Evolutionary conservation across 2,797 vertebrate species (phyloP).

Genomic region (Muscicapa striata): DNA sequence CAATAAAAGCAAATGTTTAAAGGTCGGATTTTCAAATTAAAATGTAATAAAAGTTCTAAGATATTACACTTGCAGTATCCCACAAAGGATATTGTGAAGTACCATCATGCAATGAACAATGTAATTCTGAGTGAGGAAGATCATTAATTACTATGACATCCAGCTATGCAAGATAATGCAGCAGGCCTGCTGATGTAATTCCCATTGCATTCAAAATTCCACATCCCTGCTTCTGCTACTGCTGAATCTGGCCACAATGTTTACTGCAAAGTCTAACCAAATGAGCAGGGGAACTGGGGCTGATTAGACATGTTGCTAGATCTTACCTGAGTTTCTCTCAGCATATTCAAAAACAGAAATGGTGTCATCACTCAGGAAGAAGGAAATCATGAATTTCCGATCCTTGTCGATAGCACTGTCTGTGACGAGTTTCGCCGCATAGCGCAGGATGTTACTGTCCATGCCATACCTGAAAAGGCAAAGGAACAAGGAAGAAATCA

Average conservation of each 20-base stretch:
- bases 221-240: not conserved
- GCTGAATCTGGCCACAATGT: not conserved
- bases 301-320: not conserved
- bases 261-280: not conserved
- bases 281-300: not conserved
- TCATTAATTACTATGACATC: not conserved
- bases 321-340: conserved; percentile 87
- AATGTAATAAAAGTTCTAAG: conserved; percentile 1
- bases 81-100: not conserved
- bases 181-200: not conserved
- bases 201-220: not conserved
- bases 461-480: conserved; percentile 76
- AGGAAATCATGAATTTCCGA: conserved; percentile 86
- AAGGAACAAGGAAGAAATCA: conserved; percentile 10
- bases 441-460: conserved; percentile 83
- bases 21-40: conserved; percentile 38
- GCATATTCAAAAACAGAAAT: conserved; percentile 84
- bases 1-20: conserved; percentile 5
- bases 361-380: conserved; percentile 86
- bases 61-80: not conserved
- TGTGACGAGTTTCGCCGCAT: conserved; percentile 81
- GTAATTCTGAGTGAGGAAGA: not conserved
- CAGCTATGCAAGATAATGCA: not conserved
- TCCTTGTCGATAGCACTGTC: conserved; percentile 72
- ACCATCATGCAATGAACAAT: not conserved